phyloP scores from a whole-genome alignment of 2,113 vertebrate species.

The Cyprinodon brontotheroides region DNA sequence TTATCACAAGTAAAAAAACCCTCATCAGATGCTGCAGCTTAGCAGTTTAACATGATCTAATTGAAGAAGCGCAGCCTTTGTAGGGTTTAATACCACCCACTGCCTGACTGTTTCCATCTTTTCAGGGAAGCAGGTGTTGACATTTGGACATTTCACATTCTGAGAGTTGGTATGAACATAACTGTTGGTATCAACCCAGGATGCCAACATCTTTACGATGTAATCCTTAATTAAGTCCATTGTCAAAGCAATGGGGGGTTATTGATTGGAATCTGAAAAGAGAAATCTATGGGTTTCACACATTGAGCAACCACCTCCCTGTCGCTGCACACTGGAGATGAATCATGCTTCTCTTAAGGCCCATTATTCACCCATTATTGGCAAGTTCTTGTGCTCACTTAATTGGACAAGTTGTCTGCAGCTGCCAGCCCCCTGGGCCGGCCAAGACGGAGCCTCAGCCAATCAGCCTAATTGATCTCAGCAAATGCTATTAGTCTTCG shows the following conservation, averaged over 20 bases:
- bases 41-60: slow-evolving; percentile 1
- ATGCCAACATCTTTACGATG: slow-evolving; percentile 53
- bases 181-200: slow-evolving; percentile 59
- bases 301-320: slow-evolving; percentile 52
- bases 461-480: slow-evolving; percentile 76
- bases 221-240: slow-evolving; percentile 57
- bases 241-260: slow-evolving; percentile 56
- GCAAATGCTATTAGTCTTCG: slow-evolving; percentile 64
- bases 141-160: slow-evolving; percentile 37
- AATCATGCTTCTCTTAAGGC: slow-evolving; percentile 66
- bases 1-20: neutral
- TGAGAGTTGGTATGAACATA: slow-evolving; percentile 38
- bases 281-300: slow-evolving; percentile 70
- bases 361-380: slow-evolving; percentile 79
- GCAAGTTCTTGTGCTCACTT: slow-evolving; percentile 72
- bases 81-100: neutral
- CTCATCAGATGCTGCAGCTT: neutral
- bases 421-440: slow-evolving; percentile 68
- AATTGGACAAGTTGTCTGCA: slow-evolving; percentile 77
- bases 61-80: neutral
- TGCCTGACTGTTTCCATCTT: slow-evolving; percentile 18
- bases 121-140: slow-evolving; percentile 43
- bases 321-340: slow-evolving; percentile 65
- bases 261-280: slow-evolving; percentile 69
- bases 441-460: slow-evolving; percentile 68